phyloP scores from a whole-genome alignment of 2,888 invertebrate genomes.

The Leptarthrus brevirostris region DNA sequence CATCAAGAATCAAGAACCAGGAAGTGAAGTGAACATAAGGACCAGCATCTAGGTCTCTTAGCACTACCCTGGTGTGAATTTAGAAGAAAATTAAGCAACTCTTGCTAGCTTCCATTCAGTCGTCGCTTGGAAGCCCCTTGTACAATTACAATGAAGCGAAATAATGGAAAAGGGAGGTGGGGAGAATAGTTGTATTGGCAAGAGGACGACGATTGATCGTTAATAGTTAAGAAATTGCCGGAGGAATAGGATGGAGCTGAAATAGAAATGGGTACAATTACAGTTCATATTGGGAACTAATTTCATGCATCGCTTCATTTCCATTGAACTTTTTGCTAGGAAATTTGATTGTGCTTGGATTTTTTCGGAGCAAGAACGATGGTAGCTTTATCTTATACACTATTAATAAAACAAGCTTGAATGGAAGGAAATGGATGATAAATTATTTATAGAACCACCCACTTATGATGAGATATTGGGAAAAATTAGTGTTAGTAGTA shows the following conservation, averaged over 20 bases:
- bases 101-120: not conserved
- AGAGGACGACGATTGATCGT: not conserved
- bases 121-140: not conserved
- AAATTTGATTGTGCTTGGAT: conserved; percentile 23
- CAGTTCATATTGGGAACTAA: conserved; percentile 39
- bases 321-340: conserved; percentile 36
- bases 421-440: too few relatives aligned
- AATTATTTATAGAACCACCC: too few relatives aligned
- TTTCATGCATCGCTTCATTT: conserved; percentile 42
- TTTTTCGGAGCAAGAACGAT: not conserved
- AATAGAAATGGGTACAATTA: conserved; percentile 29
- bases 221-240: conserved; percentile 14
- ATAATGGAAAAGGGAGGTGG: not conserved
- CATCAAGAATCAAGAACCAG: conserved; percentile 43
- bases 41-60: conserved; percentile 17
- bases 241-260: not conserved
- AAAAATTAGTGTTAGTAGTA: too few relatives aligned
- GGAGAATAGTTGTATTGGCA: too few relatives aligned
- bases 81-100: conserved; percentile 45
- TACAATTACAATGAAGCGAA: not conserved
- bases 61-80: conserved; percentile 37
- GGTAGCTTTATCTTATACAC: too few relatives aligned
- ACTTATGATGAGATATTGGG: too few relatives aligned
- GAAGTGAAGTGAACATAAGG: conserved; percentile 38
- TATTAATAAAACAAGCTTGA: too few relatives aligned